Evolutionary conservation across 2,797 vertebrate genomes (phyloP), one percentile per base, ranked within the genome.

Genomic region (Melanotaenia pygmaea): DNA sequence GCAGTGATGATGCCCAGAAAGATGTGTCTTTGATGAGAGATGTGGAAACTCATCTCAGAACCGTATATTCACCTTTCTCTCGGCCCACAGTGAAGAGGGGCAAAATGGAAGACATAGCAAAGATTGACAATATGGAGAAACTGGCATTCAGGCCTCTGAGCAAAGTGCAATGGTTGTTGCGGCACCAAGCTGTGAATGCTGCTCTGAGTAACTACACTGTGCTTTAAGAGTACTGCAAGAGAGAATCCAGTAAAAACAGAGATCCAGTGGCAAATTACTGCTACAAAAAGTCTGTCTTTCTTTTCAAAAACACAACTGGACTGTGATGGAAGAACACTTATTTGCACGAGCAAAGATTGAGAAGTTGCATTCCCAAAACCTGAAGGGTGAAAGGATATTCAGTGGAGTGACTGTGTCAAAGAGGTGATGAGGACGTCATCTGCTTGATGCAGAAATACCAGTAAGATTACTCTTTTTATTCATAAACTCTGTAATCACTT

Each of bases 21-120:
- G 12, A n/a, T 54, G 32, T 72, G 69, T 58, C 71, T 32, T 32
- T 79, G 43, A 87, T 86, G 76, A 5, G 35, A 68, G 76, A 85
- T 71, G 72, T 87, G 63, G 82, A 89, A 87, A 88, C 79, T 61
- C 58, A 79, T 79, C 65, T 82, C 64, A 74, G 83, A 85, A 90
- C 60, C 40, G 65, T 85, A 0, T 89, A 75, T 82, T 88, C 50
- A 54, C 79, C 59, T 32, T 32, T 32, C 59, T 79, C 77, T 66
- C 28, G 60, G 53, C 80, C 77, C 30, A 56, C 77, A 64, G 80
- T 81, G 63, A 87, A 77, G 79, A 84, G 34, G 70, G 40, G 67
- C 51, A 81, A 86, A 86, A 62, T 84, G 43, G 61, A 86, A 59
- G 68, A 77, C 7, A 63, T 83, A 63, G 77, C 72, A 73, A 80